A percentile compares a stretch with the other conserved stretches of the same genome.
Conservation (phyloP, 1,140 invertebrate genomes). For the Drosophila ambigua region DNA sequence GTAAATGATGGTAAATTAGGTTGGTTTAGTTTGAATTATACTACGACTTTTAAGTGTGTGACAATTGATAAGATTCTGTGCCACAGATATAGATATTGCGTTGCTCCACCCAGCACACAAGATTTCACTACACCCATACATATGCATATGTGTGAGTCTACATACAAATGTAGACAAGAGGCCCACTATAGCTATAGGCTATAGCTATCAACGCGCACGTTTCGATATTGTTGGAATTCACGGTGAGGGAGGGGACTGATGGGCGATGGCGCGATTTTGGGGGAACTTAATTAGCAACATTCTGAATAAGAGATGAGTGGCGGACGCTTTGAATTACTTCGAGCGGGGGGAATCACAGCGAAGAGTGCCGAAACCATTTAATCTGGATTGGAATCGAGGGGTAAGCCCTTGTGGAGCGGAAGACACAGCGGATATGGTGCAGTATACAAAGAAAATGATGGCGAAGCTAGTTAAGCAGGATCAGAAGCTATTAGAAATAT, state of each 20-base stretch:
- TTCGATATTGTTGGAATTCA: constrained; percentile 1
- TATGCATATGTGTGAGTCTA: too few relatives aligned
- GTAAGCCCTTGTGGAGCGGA: not conserved
- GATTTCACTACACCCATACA: too few relatives aligned
- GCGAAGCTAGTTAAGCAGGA: not conserved
- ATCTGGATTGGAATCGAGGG: not conserved
- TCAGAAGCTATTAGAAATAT: not conserved
- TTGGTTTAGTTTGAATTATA: constrained; percentile 64
- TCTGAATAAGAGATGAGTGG: constrained; percentile 9
- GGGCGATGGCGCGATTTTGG: not conserved
- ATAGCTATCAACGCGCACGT: not conserved
- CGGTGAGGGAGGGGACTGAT: too few relatives aligned
- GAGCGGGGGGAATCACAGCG: constrained; percentile 1
- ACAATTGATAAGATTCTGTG: constrained; percentile 67
- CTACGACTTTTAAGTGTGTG: constrained; percentile 60
- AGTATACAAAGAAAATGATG: too few relatives aligned
- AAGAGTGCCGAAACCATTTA: too few relatives aligned
- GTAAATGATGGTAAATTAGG: constrained; percentile 63
- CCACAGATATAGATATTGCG: constrained; percentile 36
- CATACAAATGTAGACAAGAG: too few relatives aligned
- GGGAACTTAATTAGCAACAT: constrained; percentile 30
- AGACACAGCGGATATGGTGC: too few relatives aligned
- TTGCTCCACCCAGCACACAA: too few relatives aligned
- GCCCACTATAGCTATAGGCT: too few relatives aligned
- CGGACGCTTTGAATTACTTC: not conserved